Percentiles rank a stretch among this genome's conserved stretches.
phyloP scores from a whole-genome alignment of 2,888 invertebrate species.

The Fissipunctia ypsillon region DNA sequence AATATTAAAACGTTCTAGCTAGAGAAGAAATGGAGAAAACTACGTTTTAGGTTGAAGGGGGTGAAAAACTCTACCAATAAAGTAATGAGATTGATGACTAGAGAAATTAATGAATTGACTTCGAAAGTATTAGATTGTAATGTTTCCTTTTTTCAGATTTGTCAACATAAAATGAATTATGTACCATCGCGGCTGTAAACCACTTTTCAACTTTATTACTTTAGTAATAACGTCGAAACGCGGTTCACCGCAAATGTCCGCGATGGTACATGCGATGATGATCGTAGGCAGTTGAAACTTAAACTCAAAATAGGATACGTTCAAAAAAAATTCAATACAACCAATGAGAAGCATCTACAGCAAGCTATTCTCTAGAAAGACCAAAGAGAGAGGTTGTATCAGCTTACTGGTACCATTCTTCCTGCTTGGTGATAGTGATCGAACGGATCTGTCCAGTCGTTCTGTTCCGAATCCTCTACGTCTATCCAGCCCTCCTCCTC shows the following conservation, averaged over 20 bases:
- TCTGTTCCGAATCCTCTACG: constrained; percentile 94
- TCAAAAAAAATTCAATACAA: constrained; percentile 1
- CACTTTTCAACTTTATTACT: too few relatives aligned
- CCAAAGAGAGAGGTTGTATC: constrained; percentile 17
- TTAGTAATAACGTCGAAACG: too few relatives aligned
- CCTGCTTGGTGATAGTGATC: constrained; percentile 92
- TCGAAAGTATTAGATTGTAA: constrained; percentile 18
- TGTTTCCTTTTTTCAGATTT: constrained; percentile 18
- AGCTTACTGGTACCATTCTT: constrained; percentile 88
- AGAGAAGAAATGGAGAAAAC: constrained; percentile 27
- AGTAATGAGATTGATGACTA: constrained; percentile 28
- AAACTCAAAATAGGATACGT: constrained; percentile 1
- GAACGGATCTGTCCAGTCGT: constrained; percentile 94
- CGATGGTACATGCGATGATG: constrained; percentile 10
- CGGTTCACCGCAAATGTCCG: too few relatives aligned
- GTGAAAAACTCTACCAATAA: constrained; percentile 21
- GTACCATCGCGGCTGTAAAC: too few relatives aligned
- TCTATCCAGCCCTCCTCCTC: constrained; percentile 92
- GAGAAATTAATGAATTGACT: constrained; percentile 13
- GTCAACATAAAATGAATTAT: constrained; percentile 22
- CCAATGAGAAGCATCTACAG: constrained; percentile 58
- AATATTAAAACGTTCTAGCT: constrained; percentile 38
- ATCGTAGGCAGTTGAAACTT: constrained; percentile 5
- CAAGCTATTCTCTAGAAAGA: constrained; percentile 40
- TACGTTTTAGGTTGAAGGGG: constrained; percentile 22